Base-by-base conservation (phyloP, 2,888 invertebrate genomes). In the Tachina lurida region DNA sequence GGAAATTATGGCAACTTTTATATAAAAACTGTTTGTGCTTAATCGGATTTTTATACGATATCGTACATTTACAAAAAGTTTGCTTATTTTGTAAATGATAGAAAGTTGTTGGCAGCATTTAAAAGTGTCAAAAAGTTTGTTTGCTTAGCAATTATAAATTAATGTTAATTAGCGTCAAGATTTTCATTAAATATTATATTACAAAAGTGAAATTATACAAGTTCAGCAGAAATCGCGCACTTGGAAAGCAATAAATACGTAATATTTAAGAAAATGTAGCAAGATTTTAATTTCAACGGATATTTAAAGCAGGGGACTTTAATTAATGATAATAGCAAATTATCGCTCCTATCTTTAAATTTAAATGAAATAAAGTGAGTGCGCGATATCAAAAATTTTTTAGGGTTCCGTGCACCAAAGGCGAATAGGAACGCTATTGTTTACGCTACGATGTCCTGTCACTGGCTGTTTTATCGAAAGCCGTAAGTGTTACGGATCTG, bases 121-220 rank as follows among this genome's bases (percentile, higher is more conserved):
- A 60, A 82, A 78, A 65, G 54, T 76, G 75, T 65, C 84, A 80
- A 71, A 76, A 65, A 84, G 54, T 63, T 76, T 70, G 15, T 56
- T 39, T 41, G 19, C 19, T 54, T 22, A 0, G 60, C 43, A 62
- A 75, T 81, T 81, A 68, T 54, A 56, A 74, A 81, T 75, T 62
- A 68, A 68, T 75, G 70, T 39, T 58, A 41, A 76, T 70, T 75
- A 70, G 49, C 17, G 65, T 47, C 73, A 65, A 41, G 56, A 56
- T 73, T 56, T 47, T 63, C 71, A 79, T 45, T 62, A 71, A 63
- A 56, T 65, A 49, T 56, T 19, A 9, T 4, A 43, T 31, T 49
- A 22, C 10, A 13, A 75, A 47, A 63, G 75, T 17, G 45, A 49
- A 43, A 49, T 17, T 47, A 0, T 10, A 17, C 0, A 31, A 39